Evolutionary conservation across 2,888 invertebrate genomes (phyloP).

Genomic region (Myopa tessellatipennis): DNA sequence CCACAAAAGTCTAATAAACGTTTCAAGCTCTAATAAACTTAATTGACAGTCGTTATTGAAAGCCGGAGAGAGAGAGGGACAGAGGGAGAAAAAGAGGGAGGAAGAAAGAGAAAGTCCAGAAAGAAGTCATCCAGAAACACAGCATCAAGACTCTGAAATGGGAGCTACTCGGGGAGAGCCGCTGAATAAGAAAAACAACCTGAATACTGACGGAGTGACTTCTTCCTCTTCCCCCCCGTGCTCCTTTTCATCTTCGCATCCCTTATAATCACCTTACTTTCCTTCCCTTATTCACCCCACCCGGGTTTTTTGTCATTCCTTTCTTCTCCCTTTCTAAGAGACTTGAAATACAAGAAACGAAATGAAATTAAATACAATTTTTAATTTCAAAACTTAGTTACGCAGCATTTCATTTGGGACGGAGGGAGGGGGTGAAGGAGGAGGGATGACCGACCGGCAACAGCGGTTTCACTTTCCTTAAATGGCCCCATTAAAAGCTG

Average conservation of each 20-base stretch:
- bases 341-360: background rate
- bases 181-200: background rate
- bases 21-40: conserved; percentile 65
- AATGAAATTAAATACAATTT: conserved; percentile 22
- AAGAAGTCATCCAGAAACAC: background rate
- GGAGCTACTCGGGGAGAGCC: background rate
- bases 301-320: too few species aligned
- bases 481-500: conserved; percentile 25
- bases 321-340: too few species aligned
- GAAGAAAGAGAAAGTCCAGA: background rate
- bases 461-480: background rate
- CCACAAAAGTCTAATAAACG: conserved; percentile 64
- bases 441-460: background rate
- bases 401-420: too few species aligned
- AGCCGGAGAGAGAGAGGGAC: background rate
- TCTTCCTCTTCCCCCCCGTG: background rate
- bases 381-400: conserved; percentile 29
- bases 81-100: background rate
- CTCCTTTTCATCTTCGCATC: background rate
- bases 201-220: background rate
- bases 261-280: too few species aligned
- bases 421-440: background rate
- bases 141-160: too few species aligned
- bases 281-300: too few species aligned
- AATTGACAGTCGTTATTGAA: conserved; percentile 61